Evolutionary conservation across 53 echinoderm and acorn worm species (phyloP).

Genomic region (Mesocentrotus franciscanus): DNA sequence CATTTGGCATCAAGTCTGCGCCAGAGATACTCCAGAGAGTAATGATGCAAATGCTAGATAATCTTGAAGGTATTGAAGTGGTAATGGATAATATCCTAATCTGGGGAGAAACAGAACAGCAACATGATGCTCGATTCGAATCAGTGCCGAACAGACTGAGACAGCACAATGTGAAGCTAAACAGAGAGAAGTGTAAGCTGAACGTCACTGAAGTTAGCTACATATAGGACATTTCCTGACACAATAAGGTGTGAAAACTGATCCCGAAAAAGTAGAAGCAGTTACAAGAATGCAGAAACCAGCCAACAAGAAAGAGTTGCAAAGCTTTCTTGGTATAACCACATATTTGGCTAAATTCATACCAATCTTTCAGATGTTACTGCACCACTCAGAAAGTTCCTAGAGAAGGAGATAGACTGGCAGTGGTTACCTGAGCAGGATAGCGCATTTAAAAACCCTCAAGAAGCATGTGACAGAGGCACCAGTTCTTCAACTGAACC

Average conservation of each 20-base stretch:
- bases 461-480: conserved; percentile 47
- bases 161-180: conserved; percentile 68
- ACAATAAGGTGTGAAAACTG: conserved; percentile 68
- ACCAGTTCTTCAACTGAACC: conserved; percentile 41
- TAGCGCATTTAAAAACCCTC: conserved; percentile 11
- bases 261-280: conserved; percentile 68
- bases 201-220: conserved; percentile 55
- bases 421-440: conserved; percentile 30
- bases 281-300: conserved; percentile 64
- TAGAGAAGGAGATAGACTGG: conserved; percentile 40
- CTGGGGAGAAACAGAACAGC: conserved; percentile 45
- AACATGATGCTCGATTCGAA: conserved; percentile 68
- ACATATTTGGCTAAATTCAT: conserved; percentile 75
- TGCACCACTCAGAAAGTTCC: conserved; percentile 62
- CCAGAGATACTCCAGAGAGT: conserved; percentile 69
- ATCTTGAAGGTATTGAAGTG: conserved; percentile 64
- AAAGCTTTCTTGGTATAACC: conserved; percentile 68
- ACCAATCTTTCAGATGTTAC: conserved; percentile 71
- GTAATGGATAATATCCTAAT: conserved; percentile 73
- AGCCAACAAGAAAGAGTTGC: conserved; percentile 56
- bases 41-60: conserved; percentile 65
- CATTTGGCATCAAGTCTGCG: conserved; percentile 74
- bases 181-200: conserved; percentile 65
- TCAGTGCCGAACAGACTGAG: conserved; percentile 49
- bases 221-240: conserved; percentile 73